Evolutionary conservation across 2,113 vertebrate species (phyloP).

Genomic region (Choloepus hoffmanni): DNA sequence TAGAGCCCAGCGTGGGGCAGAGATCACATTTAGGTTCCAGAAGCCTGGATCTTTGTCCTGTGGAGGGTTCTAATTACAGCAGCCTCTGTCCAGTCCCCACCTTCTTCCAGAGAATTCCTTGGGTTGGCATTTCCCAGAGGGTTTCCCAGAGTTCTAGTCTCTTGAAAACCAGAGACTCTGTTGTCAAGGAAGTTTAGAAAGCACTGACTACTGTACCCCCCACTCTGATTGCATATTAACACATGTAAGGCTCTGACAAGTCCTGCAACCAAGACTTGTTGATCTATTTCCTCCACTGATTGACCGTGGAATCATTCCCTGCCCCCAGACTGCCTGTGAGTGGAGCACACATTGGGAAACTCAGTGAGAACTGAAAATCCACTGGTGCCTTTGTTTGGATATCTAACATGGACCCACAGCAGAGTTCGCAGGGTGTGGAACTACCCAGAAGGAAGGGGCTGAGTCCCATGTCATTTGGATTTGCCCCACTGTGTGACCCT

Average conservation of each 20-base stretch:
- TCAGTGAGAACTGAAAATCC: background rate
- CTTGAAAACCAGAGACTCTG: background rate
- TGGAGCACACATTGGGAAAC: background rate
- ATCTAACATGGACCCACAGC: background rate
- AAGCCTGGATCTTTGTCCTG: background rate
- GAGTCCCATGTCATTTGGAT: background rate
- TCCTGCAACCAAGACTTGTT: background rate
- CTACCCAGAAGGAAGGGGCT: rapidly evolving
- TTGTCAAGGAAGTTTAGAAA: background rate
- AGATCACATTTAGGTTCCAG: background rate
- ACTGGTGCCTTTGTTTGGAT: background rate
- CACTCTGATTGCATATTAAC: background rate
- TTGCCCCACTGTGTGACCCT: background rate
- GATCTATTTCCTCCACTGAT: background rate
- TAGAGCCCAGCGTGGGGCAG: rapidly evolving
- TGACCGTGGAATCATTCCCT: background rate
- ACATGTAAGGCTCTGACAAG: background rate
- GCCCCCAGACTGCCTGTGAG: background rate
- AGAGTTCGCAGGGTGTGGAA: background rate
- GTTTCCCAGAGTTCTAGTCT: background rate
- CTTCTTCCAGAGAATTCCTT: background rate
- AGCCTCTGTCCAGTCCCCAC: background rate
- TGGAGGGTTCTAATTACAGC: background rate
- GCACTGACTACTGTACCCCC: background rate
- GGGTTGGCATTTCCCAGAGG: background rate